Percentiles rank a stretch among this genome's conserved stretches.
Conservation (phyloP, 2,797 vertebrate species). For the Danio choprae region DNA sequence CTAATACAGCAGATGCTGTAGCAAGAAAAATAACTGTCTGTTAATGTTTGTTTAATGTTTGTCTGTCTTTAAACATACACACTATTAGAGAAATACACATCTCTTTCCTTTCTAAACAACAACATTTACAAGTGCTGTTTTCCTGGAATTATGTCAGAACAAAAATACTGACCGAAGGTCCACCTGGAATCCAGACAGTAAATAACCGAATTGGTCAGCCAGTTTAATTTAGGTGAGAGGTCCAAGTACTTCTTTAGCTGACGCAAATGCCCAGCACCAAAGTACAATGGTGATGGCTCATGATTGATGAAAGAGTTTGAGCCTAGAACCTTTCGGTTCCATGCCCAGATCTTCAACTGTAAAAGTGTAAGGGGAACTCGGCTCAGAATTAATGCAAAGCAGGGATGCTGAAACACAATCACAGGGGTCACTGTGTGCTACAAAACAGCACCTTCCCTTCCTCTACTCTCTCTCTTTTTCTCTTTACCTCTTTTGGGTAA, state of each 20-base stretch:
- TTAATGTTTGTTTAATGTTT: constrained; percentile 43
- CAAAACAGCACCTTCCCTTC: constrained; percentile 16
- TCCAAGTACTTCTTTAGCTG: not conserved
- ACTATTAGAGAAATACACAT: constrained; percentile 50
- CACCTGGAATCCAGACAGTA: constrained; percentile 32
- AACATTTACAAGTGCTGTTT: constrained; percentile 53
- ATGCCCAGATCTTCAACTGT: not conserved
- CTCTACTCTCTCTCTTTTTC: not conserved
- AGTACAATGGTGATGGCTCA: not conserved
- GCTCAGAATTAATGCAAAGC: not conserved
- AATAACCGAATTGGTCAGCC: not conserved
- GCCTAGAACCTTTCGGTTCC: constrained; percentile 25
- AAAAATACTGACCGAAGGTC: constrained; percentile 40
- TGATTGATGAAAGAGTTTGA: constrained; percentile 23
- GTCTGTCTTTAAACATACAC: constrained; percentile 34
- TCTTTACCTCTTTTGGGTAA: constrained; percentile 9
- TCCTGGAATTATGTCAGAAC: constrained; percentile 42
- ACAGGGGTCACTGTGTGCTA: constrained; percentile 23
- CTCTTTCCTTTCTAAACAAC: constrained; percentile 42
- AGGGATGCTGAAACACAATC: constrained; percentile 33
- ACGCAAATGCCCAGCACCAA: not conserved
- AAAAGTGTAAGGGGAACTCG: not conserved
- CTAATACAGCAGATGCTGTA: not conserved
- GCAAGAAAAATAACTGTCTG: not conserved
- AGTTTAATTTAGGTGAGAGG: not conserved